Conservation (phyloP, 2,113 vertebrate species). For the Chinchilla lanigera region DNA sequence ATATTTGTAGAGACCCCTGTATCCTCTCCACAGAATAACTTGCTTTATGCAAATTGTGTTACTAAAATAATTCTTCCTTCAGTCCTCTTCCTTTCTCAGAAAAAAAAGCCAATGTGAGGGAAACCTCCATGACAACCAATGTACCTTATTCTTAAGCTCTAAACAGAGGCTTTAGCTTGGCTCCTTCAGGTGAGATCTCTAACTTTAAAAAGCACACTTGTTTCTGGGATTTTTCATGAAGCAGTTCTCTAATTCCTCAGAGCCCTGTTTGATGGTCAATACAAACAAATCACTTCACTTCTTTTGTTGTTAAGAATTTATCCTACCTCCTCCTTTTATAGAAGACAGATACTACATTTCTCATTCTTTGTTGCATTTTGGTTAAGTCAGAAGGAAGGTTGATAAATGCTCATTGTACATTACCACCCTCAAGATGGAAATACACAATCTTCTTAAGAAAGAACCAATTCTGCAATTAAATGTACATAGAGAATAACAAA, state of each 20-base stretch:
- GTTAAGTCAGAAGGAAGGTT: background rate
- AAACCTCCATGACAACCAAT: background rate
- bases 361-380: slow-evolving; percentile 3
- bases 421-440: background rate
- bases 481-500: background rate
- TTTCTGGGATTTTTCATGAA: background rate
- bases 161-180: background rate
- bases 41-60: background rate
- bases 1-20: background rate
- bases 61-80: background rate
- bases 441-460: background rate
- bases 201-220: background rate
- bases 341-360: background rate
- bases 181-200: background rate
- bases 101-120: background rate
- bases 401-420: background rate
- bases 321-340: background rate
- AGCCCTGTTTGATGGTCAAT: background rate
- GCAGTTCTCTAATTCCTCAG: background rate
- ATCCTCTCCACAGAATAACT: background rate
- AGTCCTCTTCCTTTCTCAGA: background rate
- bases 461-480: background rate
- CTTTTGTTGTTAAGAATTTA: background rate
- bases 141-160: background rate
- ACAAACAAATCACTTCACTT: background rate